A percentile compares a stretch with the other conserved stretches of the same genome.
phyloP scores from a whole-genome alignment of 2,888 invertebrate genomes.

The Oithona nana region DNA sequence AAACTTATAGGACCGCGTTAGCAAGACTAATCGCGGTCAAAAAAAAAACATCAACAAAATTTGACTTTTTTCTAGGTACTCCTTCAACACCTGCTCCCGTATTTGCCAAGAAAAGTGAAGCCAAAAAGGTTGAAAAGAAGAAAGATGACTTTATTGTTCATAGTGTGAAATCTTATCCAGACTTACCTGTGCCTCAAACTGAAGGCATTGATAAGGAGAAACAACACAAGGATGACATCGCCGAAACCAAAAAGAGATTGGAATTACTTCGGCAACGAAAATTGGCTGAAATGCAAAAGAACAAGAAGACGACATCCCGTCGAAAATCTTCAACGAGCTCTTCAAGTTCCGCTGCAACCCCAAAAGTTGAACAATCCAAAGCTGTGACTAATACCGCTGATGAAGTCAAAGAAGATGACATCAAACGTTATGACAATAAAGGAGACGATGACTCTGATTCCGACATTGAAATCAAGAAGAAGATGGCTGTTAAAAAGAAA shows the following conservation, averaged over 20 bases:
- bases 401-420: background rate
- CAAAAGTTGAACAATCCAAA: background rate
- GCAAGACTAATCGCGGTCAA: too few species aligned
- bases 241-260: background rate
- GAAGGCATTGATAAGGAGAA: slow-evolving; percentile 1
- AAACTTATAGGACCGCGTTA: too few species aligned
- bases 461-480: background rate
- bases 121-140: background rate
- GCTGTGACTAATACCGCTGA: background rate
- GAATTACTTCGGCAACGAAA: background rate
- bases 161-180: background rate
- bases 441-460: slow-evolving; percentile 6
- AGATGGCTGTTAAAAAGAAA: background rate
- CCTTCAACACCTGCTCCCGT: too few species aligned
- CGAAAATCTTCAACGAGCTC: background rate
- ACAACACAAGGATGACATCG: slow-evolving; percentile 5
- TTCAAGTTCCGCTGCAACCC: background rate
- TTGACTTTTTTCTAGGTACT: too few species aligned
- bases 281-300: background rate
- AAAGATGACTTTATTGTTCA: background rate
- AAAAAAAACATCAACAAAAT: too few species aligned
- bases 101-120: too few species aligned
- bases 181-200: background rate
- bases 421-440: background rate
- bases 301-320: background rate